phyloP scores from a whole-genome alignment of 2,888 invertebrate genomes.

The Platerodrilus igneus region DNA sequence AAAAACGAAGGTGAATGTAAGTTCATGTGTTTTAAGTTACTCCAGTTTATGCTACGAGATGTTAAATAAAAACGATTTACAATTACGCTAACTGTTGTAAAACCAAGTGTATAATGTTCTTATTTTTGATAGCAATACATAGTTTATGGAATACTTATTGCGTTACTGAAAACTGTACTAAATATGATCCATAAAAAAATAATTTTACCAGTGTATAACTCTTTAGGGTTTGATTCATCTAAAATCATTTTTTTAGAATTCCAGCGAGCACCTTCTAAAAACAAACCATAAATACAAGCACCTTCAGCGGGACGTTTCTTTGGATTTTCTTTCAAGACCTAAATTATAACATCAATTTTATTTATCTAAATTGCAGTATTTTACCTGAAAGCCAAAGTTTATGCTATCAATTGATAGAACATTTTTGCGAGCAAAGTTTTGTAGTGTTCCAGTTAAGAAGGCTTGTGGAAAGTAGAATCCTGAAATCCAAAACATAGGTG shows the following conservation, averaged over 20 bases:
- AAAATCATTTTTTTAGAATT: constrained; percentile 52
- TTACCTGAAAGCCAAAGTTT: constrained; percentile 58
- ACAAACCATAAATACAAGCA: constrained; percentile 64
- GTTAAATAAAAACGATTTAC: too few species aligned
- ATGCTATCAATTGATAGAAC: constrained; percentile 71
- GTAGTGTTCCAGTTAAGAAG: constrained; percentile 75
- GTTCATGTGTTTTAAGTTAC: too few species aligned
- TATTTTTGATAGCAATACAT: too few species aligned
- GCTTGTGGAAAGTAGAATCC: constrained; percentile 85
- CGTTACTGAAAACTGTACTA: background rate
- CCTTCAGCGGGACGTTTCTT: constrained; percentile 54
- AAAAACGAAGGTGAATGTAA: too few species aligned
- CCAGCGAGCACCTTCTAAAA: constrained; percentile 77
- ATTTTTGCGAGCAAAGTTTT: constrained; percentile 76
- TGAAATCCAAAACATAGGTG: constrained; percentile 75
- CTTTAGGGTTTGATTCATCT: constrained; percentile 61
- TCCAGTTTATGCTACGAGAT: too few species aligned
- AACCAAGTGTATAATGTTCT: too few species aligned
- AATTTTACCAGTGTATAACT: constrained; percentile 61
- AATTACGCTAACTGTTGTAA: too few species aligned
- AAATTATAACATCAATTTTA: constrained; percentile 5
- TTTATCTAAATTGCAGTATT: background rate
- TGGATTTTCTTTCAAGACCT: constrained; percentile 52
- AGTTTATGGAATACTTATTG: background rate
- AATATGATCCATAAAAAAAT: background rate